phyloP scores from a whole-genome alignment of 2,888 invertebrate species.

The Cantharis rufa region DNA sequence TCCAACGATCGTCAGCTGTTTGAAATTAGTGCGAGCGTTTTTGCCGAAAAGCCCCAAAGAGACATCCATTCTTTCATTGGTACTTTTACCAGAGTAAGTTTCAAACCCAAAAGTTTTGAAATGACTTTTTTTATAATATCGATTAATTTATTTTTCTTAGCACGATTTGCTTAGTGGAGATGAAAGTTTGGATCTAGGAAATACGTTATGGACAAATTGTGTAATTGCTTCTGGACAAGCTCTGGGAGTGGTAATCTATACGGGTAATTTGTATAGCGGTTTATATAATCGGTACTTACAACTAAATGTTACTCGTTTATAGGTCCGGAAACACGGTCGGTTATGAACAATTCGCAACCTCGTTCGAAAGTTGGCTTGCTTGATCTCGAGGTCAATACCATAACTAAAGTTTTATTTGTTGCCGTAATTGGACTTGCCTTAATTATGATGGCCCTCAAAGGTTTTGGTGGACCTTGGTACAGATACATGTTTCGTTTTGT shows the following conservation, averaged over 20 bases:
- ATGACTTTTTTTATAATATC: background rate
- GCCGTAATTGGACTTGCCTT: slow-evolving; percentile 89
- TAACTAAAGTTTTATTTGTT: slow-evolving; percentile 92
- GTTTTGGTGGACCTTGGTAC: slow-evolving; percentile 96
- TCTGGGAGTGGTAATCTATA: slow-evolving; percentile 94
- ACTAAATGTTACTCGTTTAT: background rate
- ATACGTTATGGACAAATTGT: slow-evolving; percentile 98
- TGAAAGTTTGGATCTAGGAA: slow-evolving; percentile 91
- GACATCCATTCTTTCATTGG: slow-evolving; percentile 98
- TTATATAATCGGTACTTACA: background rate
- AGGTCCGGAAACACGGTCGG: slow-evolving; percentile 93
- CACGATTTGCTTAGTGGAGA: slow-evolving; percentile 67
- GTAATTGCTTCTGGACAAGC: slow-evolving; percentile 97
- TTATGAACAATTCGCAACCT: slow-evolving; percentile 98
- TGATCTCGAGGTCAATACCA: slow-evolving; percentile 94
- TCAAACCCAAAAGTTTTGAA: background rate
- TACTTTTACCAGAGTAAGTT: slow-evolving; percentile 69
- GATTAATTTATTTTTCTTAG: slow-evolving; percentile 45
- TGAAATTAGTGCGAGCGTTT: slow-evolving; percentile 85
- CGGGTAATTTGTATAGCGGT: slow-evolving; percentile 57
- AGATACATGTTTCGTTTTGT: slow-evolving; percentile 95
- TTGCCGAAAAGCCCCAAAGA: slow-evolving; percentile 96
- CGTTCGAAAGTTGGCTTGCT: slow-evolving; percentile 94
- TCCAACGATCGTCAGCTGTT: slow-evolving; percentile 79
- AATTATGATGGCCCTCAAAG: slow-evolving; percentile 95